These are phyloP conservation scores for Cephalopterus ornatus DNA, from an alignment of 2,113 vertebrate species.

Conservation along the genomic window DNA sequence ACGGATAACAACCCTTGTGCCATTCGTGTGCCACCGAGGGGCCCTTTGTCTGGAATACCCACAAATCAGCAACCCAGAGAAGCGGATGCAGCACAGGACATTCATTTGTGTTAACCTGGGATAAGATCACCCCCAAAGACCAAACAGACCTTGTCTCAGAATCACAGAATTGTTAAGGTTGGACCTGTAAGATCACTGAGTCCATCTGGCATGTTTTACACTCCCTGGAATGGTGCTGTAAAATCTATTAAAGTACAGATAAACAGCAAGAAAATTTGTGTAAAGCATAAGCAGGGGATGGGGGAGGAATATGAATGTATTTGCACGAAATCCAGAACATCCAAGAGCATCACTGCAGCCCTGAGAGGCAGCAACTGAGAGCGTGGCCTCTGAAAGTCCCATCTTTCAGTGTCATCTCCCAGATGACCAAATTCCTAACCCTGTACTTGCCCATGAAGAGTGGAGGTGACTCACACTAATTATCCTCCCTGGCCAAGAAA, in stretches of 20 bases:
- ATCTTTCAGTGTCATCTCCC: background rate
- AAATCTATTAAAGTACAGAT: background rate
- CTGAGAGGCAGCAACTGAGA: accelerated
- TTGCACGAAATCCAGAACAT: background rate
- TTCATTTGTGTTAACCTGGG: background rate
- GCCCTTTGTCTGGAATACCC: background rate
- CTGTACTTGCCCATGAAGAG: background rate
- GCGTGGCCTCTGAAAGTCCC: background rate
- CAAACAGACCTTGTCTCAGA: background rate
- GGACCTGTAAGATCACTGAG: background rate
- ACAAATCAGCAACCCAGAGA: background rate
- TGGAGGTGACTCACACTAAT: constrained; percentile 48
- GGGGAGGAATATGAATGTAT: background rate
- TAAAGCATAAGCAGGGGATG: background rate
- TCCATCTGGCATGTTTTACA: background rate
- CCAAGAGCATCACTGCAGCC: background rate
- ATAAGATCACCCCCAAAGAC: background rate
- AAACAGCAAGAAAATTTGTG: background rate
- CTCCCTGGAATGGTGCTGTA: background rate
- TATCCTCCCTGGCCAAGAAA: background rate
- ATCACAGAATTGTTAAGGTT: background rate
- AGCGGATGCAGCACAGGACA: background rate
- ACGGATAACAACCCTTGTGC: background rate
- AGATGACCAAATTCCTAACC: background rate
- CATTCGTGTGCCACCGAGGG: background rate